Evolutionary conservation across 2,888 invertebrate species (phyloP).

Genomic region (Cosmorhoe ocellata): DNA sequence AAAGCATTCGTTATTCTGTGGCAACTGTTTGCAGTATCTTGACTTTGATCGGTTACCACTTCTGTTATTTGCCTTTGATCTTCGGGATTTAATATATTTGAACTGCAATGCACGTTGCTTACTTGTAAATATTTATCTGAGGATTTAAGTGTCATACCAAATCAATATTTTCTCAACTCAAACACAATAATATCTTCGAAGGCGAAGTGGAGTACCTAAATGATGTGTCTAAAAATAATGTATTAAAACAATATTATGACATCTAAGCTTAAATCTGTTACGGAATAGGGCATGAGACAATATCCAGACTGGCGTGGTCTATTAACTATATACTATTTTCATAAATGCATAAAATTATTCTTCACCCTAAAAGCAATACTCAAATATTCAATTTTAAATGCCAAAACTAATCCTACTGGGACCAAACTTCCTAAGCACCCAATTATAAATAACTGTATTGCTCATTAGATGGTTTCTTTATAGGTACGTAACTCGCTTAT

Average conservation of each 20-base stretch:
- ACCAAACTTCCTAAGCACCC: constrained; percentile 52
- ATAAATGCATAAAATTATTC: too few species aligned
- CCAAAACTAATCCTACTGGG: constrained; percentile 37
- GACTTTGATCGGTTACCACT: constrained; percentile 33
- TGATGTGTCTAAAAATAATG: too few species aligned
- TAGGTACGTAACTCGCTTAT: constrained; percentile 62
- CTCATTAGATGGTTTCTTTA: constrained; percentile 62
- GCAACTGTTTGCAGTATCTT: constrained; percentile 36
- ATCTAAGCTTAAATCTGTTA: too few species aligned
- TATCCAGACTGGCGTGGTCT: too few species aligned
- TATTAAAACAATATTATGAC: too few species aligned
- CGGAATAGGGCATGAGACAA: too few species aligned
- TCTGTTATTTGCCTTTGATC: constrained; percentile 18
- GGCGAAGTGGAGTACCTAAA: too few species aligned
- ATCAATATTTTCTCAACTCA: constrained; percentile 5
- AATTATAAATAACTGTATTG: constrained; percentile 65
- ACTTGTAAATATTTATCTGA: constrained; percentile 14
- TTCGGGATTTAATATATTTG: constrained; percentile 18
- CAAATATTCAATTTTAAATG: constrained; percentile 40
- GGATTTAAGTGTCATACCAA: constrained; percentile 8
- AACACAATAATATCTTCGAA: too few species aligned
- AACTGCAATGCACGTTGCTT: constrained; percentile 5
- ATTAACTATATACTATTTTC: too few species aligned
- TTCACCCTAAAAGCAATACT: too few species aligned
- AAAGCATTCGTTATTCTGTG: background rate